Base-by-base conservation (phyloP, 1,140 invertebrate species). In the Whitmania pigra region DNA sequence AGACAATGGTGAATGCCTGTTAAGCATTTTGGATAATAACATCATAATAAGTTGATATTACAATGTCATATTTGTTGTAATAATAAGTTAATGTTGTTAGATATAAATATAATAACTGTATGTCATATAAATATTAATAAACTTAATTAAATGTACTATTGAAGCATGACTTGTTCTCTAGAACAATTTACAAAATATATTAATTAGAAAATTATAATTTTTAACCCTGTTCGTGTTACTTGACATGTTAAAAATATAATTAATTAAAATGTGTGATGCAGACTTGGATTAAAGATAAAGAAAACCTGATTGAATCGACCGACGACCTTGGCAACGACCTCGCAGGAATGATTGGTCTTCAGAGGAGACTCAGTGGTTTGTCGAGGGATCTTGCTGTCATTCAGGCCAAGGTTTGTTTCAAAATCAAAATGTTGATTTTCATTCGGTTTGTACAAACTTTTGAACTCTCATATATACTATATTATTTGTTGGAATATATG, bases 231-330 rank as follows among this genome's bases (percentile, higher is more conserved):
- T 49, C 15, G 9, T 6, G 31, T 36, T 36, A 6, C 6, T 49
- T 49, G 9, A 49, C 43, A 1, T 49, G 13, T 11, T 49, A 49
- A 15, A 13, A 43, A 43, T 6, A 15, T 49, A 49, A 5, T 49
- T 0, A 49, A 49, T 49, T 49, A 49, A 49, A 15, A 49, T 36
- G 2, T 36, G 15, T 49, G 43, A 49, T 49, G 29, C 74, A 82
- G 79, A 79, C 93, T 0, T 99, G 97, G 97, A 99, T 99, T 80
- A 93, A 97, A 84, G 97, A 99, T 79, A 99, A 99, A 86, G 95
- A 95, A 77, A 87, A 95, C 76, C 92, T 99, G 75, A 86, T 99
- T 17, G 93, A 97, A 79, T 90, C 93, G 73, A 97, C 94, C 6
- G 86, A 86, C 77, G 92, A 94, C 77, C 83, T 98, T 73, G 93